phyloP scores from a whole-genome alignment of 2,113 vertebrate species.

The Tapirus terrestris region DNA sequence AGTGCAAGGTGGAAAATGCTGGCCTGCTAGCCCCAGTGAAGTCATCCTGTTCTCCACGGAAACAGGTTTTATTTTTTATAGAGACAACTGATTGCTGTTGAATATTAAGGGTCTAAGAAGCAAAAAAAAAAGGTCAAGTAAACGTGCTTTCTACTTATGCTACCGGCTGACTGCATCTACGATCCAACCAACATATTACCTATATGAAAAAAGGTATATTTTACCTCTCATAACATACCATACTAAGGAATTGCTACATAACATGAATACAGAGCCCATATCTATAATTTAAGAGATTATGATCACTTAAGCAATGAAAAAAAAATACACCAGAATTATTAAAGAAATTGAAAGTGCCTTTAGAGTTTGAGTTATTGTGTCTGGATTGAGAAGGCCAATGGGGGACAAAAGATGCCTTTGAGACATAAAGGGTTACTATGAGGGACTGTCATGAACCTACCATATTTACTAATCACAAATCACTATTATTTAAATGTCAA shows the following conservation, averaged over 20 bases:
- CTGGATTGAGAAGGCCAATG: background rate
- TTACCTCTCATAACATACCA: background rate
- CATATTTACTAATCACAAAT: background rate
- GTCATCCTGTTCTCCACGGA: background rate
- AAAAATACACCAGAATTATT: background rate
- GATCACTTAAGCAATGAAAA: background rate
- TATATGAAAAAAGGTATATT: background rate
- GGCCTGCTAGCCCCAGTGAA: background rate
- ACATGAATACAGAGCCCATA: background rate
- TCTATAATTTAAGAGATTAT: constrained; percentile 12
- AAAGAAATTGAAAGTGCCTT: background rate
- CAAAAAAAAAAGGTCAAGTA: background rate
- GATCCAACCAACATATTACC: background rate
- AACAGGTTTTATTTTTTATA: background rate
- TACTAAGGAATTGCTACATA: background rate
- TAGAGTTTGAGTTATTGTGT: background rate
- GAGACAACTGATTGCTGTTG: background rate
- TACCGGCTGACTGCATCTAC: background rate
- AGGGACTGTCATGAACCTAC: background rate
- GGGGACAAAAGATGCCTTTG: background rate
- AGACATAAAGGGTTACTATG: background rate
- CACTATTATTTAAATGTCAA: background rate
- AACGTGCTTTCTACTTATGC: background rate
- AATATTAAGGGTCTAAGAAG: background rate
- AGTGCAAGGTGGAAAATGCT: background rate